Base-by-base conservation (phyloP, 2,113 vertebrate genomes). In the Naja naja region DNA sequence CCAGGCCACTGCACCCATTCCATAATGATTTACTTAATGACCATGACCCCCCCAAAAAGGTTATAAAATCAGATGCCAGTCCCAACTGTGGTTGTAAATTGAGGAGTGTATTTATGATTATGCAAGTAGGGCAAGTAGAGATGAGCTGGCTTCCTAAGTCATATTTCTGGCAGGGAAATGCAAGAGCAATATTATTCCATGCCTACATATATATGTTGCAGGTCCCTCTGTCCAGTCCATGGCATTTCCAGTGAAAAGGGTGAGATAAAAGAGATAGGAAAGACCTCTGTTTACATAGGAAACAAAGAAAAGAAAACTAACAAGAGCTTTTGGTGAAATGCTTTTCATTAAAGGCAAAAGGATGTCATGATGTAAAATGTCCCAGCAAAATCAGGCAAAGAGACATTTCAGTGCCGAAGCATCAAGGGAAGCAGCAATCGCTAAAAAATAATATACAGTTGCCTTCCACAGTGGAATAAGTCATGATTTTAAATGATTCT, bases 401-500 rank as follows among this genome's bases (percentile, higher is more conserved):
- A 93, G 91, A 90, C 95, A 88, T 87, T 90, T 96, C 95, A 95
- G 93, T 93, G 92, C 53, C 94, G 16, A 87, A 94, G 91, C 96
- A 91, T 97, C 95, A 96, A 98, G 95, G 91, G 91, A 93, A 97
- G 88, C 89, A 95, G 92, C 96, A 95, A 95, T 93, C 85, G 86
- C 90, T 96, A 95, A 98, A 97, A 81, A 97, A 96, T 96, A 96
- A 97, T 95, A 90, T 96, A 96, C 0, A 0, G 90, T 96, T 96
- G 91, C 95, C 94, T 96, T 94, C 90, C n/a, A 96, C 95, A 81
- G 69, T 95, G 90, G 94, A 97, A 95, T 96, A 96, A 97, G 93
- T 96, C 95, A 95, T 91, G 93, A 95, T 96, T 97, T 97, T 95
- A 96, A 97, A 96, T 95, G 49, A 97, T 95, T 97, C 90, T 91